phyloP scores from a whole-genome alignment of 1,140 invertebrate species.

The Palaemon carinicauda region DNA sequence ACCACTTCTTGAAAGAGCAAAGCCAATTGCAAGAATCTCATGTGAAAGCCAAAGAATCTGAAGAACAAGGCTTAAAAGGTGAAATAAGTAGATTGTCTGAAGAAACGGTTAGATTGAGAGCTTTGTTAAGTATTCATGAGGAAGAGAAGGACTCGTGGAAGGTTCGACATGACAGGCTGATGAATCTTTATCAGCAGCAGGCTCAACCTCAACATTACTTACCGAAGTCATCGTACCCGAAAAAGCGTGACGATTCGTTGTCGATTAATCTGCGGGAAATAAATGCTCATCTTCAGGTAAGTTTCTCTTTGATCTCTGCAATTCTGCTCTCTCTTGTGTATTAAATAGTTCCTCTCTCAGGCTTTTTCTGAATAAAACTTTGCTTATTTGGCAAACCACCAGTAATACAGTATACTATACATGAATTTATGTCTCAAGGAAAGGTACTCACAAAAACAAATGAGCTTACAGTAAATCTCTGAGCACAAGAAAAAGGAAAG shows the following conservation, averaged over 20 bases:
- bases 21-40: slow-evolving; percentile 30
- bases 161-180: slow-evolving; percentile 24
- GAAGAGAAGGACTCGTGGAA: slow-evolving; percentile 32
- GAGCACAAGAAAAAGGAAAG: too few relatives aligned
- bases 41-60: neutral
- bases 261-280: slow-evolving; percentile 30
- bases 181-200: slow-evolving; percentile 35
- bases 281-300: slow-evolving; percentile 34
- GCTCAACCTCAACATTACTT: slow-evolving; percentile 7
- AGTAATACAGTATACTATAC: too few relatives aligned
- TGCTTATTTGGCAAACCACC: too few relatives aligned
- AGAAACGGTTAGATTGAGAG: slow-evolving; percentile 10
- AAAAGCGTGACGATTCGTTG: slow-evolving; percentile 18
- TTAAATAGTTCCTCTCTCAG: neutral
- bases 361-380: neutral
- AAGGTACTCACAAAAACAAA: too few relatives aligned
- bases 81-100: slow-evolving; percentile 31
- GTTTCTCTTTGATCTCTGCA: neutral
- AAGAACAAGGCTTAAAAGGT: slow-evolving; percentile 20
- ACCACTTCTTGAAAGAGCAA: slow-evolving; percentile 24
- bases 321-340: neutral
- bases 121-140: slow-evolving; percentile 12
- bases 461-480: too few relatives aligned
- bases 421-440: too few relatives aligned
- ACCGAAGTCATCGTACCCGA: neutral